Evolutionary conservation across 2,113 vertebrate species (phyloP), one percentile per base, ranked within the genome.

Genomic region (Zingel zingel): DNA sequence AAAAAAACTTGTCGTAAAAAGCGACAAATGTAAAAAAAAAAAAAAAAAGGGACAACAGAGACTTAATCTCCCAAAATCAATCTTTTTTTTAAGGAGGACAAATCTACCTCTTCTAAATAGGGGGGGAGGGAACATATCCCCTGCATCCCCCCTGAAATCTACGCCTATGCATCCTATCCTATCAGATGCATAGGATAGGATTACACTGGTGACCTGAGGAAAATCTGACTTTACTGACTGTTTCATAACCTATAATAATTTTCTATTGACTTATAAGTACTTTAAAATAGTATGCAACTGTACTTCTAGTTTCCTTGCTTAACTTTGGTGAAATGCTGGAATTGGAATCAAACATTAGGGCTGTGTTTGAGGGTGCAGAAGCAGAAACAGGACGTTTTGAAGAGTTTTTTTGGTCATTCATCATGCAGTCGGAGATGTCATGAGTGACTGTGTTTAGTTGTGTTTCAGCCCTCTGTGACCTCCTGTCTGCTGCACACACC

Each of bases 401-500:
- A 33, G 5, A 25, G n/a, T 56, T 54, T 23, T 25, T 45, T 65
- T 10, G 6, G 43, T 48, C 15, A 25, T 65, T 45, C 58, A 50
- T 47, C 47, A 63, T 8, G 12, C 27, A 4, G 19, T 3, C 2
- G 27, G 25, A 8, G 72, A 51, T 12, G 15, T 66, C 43, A 48
- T 27, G 78, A n/a, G 43, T 36, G 15, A 58, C 43, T 12, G 77
- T 59, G 56, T 70, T 62, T 27, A 62, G 77, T 33, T 33, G 33
- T 30, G 68, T 47, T 33, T 54, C 57, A 21, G 33, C 45, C 19
- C 27, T 57, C 6, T 11, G 27, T 50, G 51, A 59, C 70, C 47
- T 59, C 53, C 23, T 3, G n/a, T 23, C 57, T 63, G 65, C 39
- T 63, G 50, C 39, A 57, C 80, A 82, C 58, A 50, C 27, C 27